phyloP scores from a whole-genome alignment of 1,140 invertebrate species.

The Trachymyrmex cornetzi region DNA sequence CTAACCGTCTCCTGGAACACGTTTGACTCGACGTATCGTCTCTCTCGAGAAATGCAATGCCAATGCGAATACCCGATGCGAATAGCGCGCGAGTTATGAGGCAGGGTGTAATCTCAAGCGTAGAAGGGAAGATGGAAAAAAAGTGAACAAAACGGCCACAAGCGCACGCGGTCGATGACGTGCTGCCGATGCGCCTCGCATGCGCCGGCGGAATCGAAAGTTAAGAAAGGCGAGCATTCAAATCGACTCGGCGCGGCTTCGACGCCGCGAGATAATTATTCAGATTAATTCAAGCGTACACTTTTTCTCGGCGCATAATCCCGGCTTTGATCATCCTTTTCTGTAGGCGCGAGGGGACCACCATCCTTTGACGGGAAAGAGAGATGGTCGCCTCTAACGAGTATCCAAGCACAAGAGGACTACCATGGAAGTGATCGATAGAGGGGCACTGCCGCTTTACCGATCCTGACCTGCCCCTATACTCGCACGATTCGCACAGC shows the following conservation, averaged over 20 bases:
- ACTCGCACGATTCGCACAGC: conserved; percentile 54
- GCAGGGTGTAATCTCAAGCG: conserved; percentile 4
- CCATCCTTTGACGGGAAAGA: conserved; percentile 34
- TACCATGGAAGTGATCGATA: conserved; percentile 71
- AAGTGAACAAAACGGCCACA: not conserved
- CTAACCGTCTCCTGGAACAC: conserved; percentile 69
- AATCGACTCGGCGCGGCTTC: conserved; percentile 35
- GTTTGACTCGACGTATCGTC: conserved; percentile 68
- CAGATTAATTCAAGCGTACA: conserved; percentile 64
- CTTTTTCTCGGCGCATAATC: conserved; percentile 62
- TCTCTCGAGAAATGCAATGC: conserved; percentile 51
- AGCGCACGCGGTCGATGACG: conserved; percentile 16
- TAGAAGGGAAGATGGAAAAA: not conserved
- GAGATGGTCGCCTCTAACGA: conserved; percentile 61
- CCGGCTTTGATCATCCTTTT: conserved; percentile 60
- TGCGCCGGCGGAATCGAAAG: conserved; percentile 31
- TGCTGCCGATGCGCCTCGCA: conserved; percentile 3
- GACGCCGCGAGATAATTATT: conserved; percentile 59
- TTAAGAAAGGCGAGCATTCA: conserved; percentile 46
- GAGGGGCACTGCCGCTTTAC: conserved; percentile 46
- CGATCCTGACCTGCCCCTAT: conserved; percentile 75
- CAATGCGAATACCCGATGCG: conserved; percentile 31
- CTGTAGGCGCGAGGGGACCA: conserved; percentile 8
- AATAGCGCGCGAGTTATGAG: conserved; percentile 40
- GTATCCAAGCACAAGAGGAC: conserved; percentile 40